Evolutionary conservation across 2,888 invertebrate species (phyloP), one percentile per base, ranked within the genome.

Genomic region (Ceramica pisi): DNA sequence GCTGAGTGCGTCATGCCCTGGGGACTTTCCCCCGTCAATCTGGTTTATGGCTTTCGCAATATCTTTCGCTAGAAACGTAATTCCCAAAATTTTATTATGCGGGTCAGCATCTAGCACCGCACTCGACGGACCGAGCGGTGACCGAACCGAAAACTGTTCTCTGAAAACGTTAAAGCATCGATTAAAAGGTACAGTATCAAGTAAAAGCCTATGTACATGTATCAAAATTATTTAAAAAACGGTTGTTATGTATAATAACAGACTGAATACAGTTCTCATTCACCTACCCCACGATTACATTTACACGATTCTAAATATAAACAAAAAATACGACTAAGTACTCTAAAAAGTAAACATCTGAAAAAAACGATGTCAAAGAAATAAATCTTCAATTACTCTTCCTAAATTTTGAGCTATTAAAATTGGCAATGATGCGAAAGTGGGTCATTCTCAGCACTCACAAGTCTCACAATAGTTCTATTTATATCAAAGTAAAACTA

Each of bases 401-500:
- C 64, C 75, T 51, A 80, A 79, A 86, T 79, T 80, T 82, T 79
- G 77, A 69, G 75, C 85, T 80, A 89, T 88, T 87, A 89, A 90
- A 91, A 88, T 90, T 91, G 92, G 90, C 91, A 91, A 90, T 91
- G 90, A 84, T 80, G 78, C 81, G 80, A 78, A 94, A 93, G 89
- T 94, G 89, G 94, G 94, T 93, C 93, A 93, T 91, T 90, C 89
- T 89, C 88, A 81, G 85, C 85, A 88, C 88, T 87, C 89, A 38
- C 53, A 38, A 71, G 73, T 71, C 71, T 55, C 71, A 94, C 94
- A 94, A 94, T 94, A 85, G 87, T 87, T 92, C 94, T 95, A 95
- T 95, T 95, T 93, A 94, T 95, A 95, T 85, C 92, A 86, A 78
- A 90, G 87, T 89, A 88, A 90, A 90, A 92, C 94, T 90, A 94